Conservation (phyloP, 2,113 vertebrate species). For the Mustelus asterias region DNA sequence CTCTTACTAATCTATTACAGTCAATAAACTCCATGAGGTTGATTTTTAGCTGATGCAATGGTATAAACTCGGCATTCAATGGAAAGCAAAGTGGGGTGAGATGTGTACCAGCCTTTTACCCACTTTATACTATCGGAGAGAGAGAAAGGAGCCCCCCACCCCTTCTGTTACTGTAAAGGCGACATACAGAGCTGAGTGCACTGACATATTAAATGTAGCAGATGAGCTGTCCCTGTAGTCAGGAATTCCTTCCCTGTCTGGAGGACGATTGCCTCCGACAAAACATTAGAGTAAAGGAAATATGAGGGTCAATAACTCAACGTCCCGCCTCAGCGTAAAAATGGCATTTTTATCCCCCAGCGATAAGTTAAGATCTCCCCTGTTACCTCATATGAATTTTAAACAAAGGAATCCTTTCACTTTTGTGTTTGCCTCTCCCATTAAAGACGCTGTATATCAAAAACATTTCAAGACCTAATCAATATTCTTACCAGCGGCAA, state of each 20-base stretch:
- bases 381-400: background rate
- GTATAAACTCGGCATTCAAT: background rate
- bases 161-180: background rate
- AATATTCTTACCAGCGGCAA: background rate
- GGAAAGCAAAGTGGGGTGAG: background rate
- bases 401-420: background rate
- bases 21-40: background rate
- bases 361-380: background rate
- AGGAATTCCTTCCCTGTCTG: background rate
- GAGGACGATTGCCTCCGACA: background rate
- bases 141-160: too few species aligned
- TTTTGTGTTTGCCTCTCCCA: background rate
- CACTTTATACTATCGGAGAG: background rate
- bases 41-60: background rate
- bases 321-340: background rate
- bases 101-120: background rate
- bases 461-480: constrained; percentile 4
- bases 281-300: background rate
- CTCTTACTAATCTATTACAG: background rate
- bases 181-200: background rate
- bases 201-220: background rate
- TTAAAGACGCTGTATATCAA: constrained; percentile 26
- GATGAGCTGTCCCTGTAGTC: background rate
- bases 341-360: background rate
- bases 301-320: background rate